Evolutionary conservation across 2,113 vertebrate genomes (phyloP).

Genomic region (Salvator merianae): DNA sequence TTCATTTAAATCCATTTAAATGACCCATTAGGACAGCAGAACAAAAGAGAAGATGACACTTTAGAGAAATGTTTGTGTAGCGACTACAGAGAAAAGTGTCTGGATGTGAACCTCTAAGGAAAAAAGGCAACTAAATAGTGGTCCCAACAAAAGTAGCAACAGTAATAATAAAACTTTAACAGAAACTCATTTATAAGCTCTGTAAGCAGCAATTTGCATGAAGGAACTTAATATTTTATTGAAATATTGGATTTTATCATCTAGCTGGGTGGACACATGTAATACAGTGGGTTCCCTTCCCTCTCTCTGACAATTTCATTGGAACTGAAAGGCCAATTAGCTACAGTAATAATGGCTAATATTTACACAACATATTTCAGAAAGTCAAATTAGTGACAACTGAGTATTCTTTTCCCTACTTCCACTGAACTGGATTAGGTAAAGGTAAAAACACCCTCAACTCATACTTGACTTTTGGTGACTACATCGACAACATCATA

Average conservation of each 20-base stretch:
- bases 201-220: conserved; percentile 51
- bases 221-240: conserved; percentile 55
- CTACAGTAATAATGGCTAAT: neutral
- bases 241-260: conserved; percentile 47
- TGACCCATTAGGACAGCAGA: conserved; percentile 26
- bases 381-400: neutral
- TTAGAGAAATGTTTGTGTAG: conserved; percentile 16
- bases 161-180: conserved; percentile 40
- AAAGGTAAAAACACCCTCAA: too few species aligned
- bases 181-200: conserved; percentile 56
- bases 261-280: neutral
- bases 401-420: neutral
- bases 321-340: neutral
- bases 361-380: neutral
- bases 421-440: neutral
- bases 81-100: conserved; percentile 32
- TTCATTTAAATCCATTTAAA: conserved; percentile 32
- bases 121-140: conserved; percentile 34
- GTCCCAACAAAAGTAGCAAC: conserved; percentile 51
- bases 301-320: neutral
- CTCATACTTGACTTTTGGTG: too few species aligned
- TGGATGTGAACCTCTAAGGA: conserved; percentile 37
- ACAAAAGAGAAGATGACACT: conserved; percentile 11
- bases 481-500: too few species aligned
- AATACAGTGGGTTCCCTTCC: conserved; percentile 12